Base-by-base conservation (phyloP, 2,888 invertebrate species). In the Epinotia bilunana region DNA sequence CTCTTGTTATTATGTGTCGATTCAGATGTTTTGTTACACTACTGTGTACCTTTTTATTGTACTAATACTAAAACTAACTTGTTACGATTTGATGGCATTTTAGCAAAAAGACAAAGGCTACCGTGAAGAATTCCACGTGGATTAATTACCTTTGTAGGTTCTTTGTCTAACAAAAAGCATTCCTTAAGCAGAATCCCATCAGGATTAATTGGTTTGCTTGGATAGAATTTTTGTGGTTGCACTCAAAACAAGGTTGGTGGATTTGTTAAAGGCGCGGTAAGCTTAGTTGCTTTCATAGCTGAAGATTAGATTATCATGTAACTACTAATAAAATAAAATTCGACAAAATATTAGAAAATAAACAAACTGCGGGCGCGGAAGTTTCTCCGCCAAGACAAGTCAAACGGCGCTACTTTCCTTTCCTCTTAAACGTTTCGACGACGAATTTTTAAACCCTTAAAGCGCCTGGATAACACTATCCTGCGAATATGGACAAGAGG, bases 101-200 rank as follows among this genome's bases (percentile, higher is more conserved):
- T 75, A 73, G 73, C 57, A 57, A 72, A 74, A 67, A 73, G 77
- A 74, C 77, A 76, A 70, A 63, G 68, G 53, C 57, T 55, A 49
- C 72, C 73, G 83, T 84, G 88, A 90, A 90, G 90, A 90, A 90
- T 90, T 88, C 90, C 86, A 81, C 82, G 79, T 84, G 88, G 90
- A 90, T 90, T 90, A 90, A 90, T 90, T 90, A 90, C 90, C 89
- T 89, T 87, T 86, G 89, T 86, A 85, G 84, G 85, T 87, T 86
- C 83, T 89, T 89, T 90, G 86, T 90, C 85, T 89, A 84, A 81
- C 83, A 83, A 81, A 82, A 80, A 81, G 83, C 84, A 88, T 89
- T 88, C 84, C 85, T 84, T 74, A 77, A 77, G 79, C 82, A 83
- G 86, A 86, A 87, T 84, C 85, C 87, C 86, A 86, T 84, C 82